Percentiles rank a stretch among this genome's conserved stretches.
phyloP scores from a whole-genome alignment of 1,140 invertebrate genomes.

The Armadillidium nasatum region DNA sequence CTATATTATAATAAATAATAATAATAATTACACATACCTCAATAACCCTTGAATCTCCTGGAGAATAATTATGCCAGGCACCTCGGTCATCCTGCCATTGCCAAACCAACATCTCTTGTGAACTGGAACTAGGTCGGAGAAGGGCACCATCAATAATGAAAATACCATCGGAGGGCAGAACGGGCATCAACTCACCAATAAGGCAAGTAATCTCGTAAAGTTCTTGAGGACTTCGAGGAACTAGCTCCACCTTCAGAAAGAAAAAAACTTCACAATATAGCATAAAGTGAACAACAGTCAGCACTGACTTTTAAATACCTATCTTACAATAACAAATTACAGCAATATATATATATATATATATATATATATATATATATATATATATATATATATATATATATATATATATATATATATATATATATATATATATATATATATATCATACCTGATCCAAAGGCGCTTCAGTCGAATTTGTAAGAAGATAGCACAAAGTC shows the following conservation, averaged over 20 bases:
- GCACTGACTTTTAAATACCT: background rate
- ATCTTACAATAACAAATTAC: no score
- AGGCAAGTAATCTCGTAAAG: constrained; percentile 93
- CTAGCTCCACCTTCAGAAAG: constrained; percentile 65
- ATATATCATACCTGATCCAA: constrained; percentile 33
- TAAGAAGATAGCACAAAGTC: constrained; percentile 58
- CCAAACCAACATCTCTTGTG: constrained; percentile 74
- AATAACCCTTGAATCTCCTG: constrained; percentile 66
- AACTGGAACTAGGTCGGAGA: constrained; percentile 24
- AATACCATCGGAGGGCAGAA: constrained; percentile 85
- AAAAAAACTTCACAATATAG: no score
- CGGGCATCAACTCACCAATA: constrained; percentile 92
- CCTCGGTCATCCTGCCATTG: constrained; percentile 87
- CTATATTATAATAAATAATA: no score
- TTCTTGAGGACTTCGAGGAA: constrained; percentile 86
- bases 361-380: no score
- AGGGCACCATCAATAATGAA: constrained; percentile 65
- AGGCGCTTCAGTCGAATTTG: constrained; percentile 37
- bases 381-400: no score
- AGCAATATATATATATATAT: no score
- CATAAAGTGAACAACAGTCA: background rate
- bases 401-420: no score
- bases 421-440: no score
- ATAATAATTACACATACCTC: constrained; percentile 57
- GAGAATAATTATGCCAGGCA: constrained; percentile 59